Percentiles rank a stretch among this genome's conserved stretches.
phyloP scores from a whole-genome alignment of 2,888 invertebrate genomes.

The Diloba caeruleocephala region DNA sequence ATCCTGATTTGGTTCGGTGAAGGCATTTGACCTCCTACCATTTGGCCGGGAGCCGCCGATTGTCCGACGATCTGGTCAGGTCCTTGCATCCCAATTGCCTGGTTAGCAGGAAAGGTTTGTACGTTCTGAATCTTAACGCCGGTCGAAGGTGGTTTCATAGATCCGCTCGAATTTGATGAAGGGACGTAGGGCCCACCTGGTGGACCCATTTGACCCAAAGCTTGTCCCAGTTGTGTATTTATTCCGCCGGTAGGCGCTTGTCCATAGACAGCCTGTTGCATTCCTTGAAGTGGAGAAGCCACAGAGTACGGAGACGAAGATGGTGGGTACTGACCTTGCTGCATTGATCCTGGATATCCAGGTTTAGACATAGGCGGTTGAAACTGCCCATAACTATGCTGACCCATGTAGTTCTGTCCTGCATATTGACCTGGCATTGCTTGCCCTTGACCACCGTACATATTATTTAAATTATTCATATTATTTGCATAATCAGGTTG shows the following conservation, averaged over 20 bases:
- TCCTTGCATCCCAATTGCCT: constrained; percentile 63
- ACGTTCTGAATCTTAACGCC: constrained; percentile 81
- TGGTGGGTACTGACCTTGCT: constrained; percentile 68
- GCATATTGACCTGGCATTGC: constrained; percentile 74
- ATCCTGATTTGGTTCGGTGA: constrained; percentile 77
- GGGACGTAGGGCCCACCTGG: constrained; percentile 64
- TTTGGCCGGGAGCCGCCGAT: constrained; percentile 60
- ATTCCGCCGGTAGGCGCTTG: constrained; percentile 62
- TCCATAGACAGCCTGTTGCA: constrained; percentile 84
- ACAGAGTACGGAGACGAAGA: constrained; percentile 72
- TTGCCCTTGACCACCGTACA: constrained; percentile 81
- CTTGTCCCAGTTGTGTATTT: constrained; percentile 61
- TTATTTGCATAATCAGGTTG: constrained; percentile 78
- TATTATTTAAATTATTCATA: too few species aligned
- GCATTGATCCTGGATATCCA: constrained; percentile 69
- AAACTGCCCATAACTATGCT: constrained; percentile 73
- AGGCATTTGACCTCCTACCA: constrained; percentile 72
- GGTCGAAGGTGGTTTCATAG: constrained; percentile 72
- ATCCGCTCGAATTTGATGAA: constrained; percentile 72
- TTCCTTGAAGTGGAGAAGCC: constrained; percentile 79
- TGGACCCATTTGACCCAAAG: constrained; percentile 69
- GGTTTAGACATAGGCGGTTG: constrained; percentile 73
- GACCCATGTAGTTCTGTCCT: constrained; percentile 71
- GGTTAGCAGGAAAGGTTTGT: constrained; percentile 80
- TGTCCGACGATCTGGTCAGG: constrained; percentile 59